A percentile compares a stretch with the other conserved stretches of the same genome.
Evolutionary conservation across 1,140 invertebrate genomes (phyloP).

Genomic region (Drosophila mayri): DNA sequence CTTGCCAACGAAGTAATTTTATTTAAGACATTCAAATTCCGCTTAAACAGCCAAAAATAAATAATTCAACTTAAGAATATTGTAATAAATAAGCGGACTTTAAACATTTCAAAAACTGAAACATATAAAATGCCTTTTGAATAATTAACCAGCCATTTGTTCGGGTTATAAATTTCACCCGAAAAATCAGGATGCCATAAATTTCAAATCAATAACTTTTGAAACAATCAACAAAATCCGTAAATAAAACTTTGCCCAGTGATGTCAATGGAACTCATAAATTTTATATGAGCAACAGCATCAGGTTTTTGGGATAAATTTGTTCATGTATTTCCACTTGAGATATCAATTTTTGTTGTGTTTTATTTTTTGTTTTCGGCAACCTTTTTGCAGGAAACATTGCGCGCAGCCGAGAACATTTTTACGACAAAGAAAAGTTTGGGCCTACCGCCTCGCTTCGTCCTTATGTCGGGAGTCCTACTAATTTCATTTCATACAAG

Average conservation of each 20-base stretch:
- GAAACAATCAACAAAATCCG: slow-evolving; percentile 11
- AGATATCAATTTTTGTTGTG: slow-evolving; percentile 22
- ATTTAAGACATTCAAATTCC: background rate
- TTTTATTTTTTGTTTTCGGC: slow-evolving; percentile 4
- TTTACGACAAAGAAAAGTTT: slow-evolving; percentile 41
- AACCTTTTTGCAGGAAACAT: slow-evolving; percentile 30
- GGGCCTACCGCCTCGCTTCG: slow-evolving; percentile 1
- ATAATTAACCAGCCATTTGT: slow-evolving; percentile 19
- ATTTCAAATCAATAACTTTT: slow-evolving; percentile 27
- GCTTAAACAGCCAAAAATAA: background rate
- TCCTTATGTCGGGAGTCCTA: background rate
- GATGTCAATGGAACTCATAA: slow-evolving; percentile 28
- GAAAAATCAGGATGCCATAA: slow-evolving; percentile 15
- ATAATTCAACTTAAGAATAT: background rate
- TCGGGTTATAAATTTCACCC: slow-evolving; percentile 1
- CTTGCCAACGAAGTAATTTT: rapidly evolving
- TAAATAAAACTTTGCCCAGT: slow-evolving; percentile 19
- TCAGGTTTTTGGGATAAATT: slow-evolving; percentile 20
- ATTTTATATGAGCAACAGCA: slow-evolving; percentile 35
- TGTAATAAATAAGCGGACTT: background rate
- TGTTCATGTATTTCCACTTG: slow-evolving; percentile 46
- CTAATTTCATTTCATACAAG: slow-evolving; percentile 33
- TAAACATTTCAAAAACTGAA: slow-evolving; percentile 1
- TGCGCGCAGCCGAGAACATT: slow-evolving; percentile 12
- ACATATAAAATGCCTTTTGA: slow-evolving; percentile 2